Conservation (phyloP, 2,888 invertebrate species). For the Drosophila pullipes region DNA sequence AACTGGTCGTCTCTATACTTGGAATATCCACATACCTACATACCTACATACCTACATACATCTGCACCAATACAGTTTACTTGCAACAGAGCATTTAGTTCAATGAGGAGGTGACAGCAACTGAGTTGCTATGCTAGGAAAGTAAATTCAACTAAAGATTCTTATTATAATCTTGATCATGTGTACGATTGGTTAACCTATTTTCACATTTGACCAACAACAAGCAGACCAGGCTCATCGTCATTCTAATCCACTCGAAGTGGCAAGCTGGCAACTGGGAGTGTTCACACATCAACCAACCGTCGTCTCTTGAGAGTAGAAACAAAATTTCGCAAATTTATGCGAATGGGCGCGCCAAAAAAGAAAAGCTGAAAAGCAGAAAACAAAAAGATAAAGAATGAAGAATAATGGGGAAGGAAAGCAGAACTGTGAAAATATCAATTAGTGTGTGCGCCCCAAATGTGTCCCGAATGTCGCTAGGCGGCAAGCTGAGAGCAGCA, state of each 20-base stretch:
- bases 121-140: not conserved
- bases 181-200: not conserved
- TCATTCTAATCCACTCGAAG: conserved; percentile 44
- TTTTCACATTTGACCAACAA: conserved; percentile 6
- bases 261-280: conserved; percentile 33
- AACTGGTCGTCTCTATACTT: not conserved
- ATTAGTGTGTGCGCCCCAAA: conserved; percentile 71
- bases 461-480: conserved; percentile 69
- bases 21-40: not conserved
- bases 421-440: conserved; percentile 64
- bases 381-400: not conserved
- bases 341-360: conserved; percentile 56
- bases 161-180: not conserved
- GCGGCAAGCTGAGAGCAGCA: conserved; percentile 4
- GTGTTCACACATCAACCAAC: conserved; percentile 18
- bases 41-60: not conserved
- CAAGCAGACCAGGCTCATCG: conserved; percentile 20
- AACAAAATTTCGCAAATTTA: conserved; percentile 50
- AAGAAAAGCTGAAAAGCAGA: not conserved
- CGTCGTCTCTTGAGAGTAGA: conserved; percentile 23
- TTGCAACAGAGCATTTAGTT: not conserved
- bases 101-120: not conserved
- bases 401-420: not conserved
- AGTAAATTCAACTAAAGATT: not conserved
- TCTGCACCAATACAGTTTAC: no score